Percentiles rank a stretch among this genome's conserved stretches.
These are phyloP conservation scores for Germaria angustata DNA, from an alignment of 2,888 invertebrate genomes.

Conservation along the genomic window DNA sequence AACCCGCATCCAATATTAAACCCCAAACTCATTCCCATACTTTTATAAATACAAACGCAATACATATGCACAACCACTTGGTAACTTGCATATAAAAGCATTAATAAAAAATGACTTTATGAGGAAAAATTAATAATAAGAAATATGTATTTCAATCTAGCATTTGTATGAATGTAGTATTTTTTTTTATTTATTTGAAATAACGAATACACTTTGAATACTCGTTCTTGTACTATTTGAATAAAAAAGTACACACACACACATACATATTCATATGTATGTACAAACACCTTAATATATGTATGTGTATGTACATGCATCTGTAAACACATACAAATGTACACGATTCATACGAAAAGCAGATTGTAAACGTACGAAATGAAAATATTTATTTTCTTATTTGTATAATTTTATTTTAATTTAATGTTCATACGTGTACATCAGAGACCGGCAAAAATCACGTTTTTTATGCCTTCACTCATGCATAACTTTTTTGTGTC, in stretches of 20 bases:
- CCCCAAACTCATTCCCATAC: conserved; percentile 50
- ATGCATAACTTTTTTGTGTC: too few species aligned
- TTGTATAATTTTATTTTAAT: conserved; percentile 50
- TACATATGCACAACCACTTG: neutral
- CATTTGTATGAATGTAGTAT: neutral
- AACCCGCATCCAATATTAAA: conserved; percentile 53
- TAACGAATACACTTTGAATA: conserved; percentile 54
- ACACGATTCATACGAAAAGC: neutral
- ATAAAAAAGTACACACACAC: conserved; percentile 2
- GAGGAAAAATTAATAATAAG: conserved; percentile 65
- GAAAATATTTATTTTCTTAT: conserved; percentile 38
- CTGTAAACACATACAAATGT: neutral
- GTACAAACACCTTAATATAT: neutral
- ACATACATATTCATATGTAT: neutral
- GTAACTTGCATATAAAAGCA: conserved; percentile 36
- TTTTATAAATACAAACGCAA: neutral
- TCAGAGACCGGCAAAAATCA: too few species aligned
- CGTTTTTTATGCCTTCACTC: too few species aligned
- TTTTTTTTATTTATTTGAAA: conserved; percentile 34
- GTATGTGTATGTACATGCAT: neutral
- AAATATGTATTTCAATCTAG: conserved; percentile 31
- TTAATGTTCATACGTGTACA: conserved; percentile 43
- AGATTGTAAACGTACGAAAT: conserved; percentile 38
- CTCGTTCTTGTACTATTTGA: conserved; percentile 52
- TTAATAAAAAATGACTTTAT: conserved; percentile 58